phyloP scores from a whole-genome alignment of 64 coral and sea anemone species.

The Cladopsammia gracilis region DNA sequence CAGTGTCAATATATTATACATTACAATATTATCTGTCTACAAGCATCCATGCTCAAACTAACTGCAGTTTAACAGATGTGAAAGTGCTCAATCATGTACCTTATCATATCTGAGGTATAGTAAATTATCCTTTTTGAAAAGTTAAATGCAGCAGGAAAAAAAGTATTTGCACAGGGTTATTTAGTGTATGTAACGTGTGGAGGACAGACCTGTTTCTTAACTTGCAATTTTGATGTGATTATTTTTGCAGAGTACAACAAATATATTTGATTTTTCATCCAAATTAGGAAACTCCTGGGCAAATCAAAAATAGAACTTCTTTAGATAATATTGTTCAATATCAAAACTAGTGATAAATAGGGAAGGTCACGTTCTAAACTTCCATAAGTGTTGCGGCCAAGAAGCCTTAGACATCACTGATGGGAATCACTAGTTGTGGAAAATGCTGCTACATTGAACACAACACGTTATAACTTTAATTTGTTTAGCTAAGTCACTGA shows the following conservation, averaged over 20 bases:
- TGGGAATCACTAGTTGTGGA: neutral
- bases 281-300: neutral
- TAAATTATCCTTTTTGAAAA: neutral
- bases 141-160: neutral
- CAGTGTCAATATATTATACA: neutral
- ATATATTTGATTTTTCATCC: conserved; percentile 11
- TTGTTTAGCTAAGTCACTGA: neutral
- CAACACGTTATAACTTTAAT: neutral
- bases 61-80: neutral
- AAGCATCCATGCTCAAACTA: neutral
- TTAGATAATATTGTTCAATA: neutral
- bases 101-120: too few species aligned
- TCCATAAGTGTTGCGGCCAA: neutral
- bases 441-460: neutral
- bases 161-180: neutral
- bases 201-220: neutral
- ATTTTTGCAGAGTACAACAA: neutral
- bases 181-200: neutral
- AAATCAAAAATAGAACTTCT: conserved; percentile 25
- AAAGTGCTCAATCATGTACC: neutral
- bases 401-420: neutral
- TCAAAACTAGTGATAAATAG: neutral
- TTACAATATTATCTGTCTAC: conserved; percentile 7
- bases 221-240: neutral
- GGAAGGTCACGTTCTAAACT: neutral